Percentiles rank a stretch among this genome's conserved stretches.
Conservation (phyloP, 1,140 invertebrate genomes). For the Drosophila arizonae region DNA sequence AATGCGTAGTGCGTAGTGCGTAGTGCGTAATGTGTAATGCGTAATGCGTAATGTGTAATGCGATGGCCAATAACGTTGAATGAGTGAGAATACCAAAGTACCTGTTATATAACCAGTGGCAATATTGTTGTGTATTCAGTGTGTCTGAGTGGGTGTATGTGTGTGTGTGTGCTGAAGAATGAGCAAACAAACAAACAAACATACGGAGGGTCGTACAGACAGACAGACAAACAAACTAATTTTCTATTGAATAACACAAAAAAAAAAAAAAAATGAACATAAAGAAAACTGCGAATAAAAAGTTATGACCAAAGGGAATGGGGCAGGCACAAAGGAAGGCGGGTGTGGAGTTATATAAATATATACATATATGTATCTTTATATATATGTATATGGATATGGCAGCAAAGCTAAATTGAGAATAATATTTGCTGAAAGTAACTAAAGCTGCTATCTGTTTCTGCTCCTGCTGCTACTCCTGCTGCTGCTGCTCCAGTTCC, state of each 20-base stretch:
- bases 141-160: neutral
- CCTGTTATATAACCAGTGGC: conserved; percentile 8
- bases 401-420: conserved; percentile 45
- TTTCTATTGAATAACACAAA: conserved; percentile 50
- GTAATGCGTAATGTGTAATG: conserved; percentile 22
- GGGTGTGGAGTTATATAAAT: too few relatives aligned
- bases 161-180: neutral
- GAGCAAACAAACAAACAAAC: neutral
- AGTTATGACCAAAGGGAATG: conserved; percentile 33
- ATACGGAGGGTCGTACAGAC: neutral
- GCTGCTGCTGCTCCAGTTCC: neutral
- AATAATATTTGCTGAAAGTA: conserved; percentile 38
- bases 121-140: neutral
- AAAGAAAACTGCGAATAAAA: conserved; percentile 48
- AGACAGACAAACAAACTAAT: conserved; percentile 48
- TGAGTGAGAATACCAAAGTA: conserved; percentile 30
- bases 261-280: conserved; percentile 22
- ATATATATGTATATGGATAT: conserved; percentile 12
- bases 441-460: neutral
- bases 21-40: conserved; percentile 15
- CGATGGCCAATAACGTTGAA: conserved; percentile 37
- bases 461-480: neutral
- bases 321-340: neutral
- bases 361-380: too few relatives aligned
- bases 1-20: conserved; percentile 15